These are phyloP conservation scores for Brienomyrus brachyistius DNA, from an alignment of 2,113 vertebrate species.

Conservation along the genomic window DNA sequence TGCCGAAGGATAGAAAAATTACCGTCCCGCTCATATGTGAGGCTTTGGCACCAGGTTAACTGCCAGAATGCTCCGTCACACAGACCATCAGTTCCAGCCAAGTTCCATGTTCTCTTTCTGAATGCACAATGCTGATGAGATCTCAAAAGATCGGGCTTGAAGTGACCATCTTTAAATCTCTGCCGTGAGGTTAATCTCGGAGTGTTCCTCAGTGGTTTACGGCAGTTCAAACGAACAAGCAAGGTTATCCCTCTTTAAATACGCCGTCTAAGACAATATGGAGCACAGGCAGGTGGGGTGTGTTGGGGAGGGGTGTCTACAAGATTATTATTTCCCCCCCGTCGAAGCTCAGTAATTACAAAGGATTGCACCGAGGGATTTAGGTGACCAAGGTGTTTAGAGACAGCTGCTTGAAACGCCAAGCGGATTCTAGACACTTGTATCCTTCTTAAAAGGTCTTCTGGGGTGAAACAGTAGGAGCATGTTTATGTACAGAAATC, in stretches of 20 bases:
- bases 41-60: not conserved
- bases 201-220: not conserved
- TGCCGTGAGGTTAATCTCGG: not conserved
- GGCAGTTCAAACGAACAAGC: conserved; percentile 10
- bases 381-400: conserved; percentile 45
- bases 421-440: conserved; percentile 41
- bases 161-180: not conserved
- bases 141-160: not conserved
- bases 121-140: not conserved
- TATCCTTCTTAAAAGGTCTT: conserved; percentile 48
- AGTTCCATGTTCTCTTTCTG: not conserved
- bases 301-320: conserved; percentile 55
- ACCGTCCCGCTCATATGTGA: not conserved
- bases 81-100: not conserved
- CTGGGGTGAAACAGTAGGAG: conserved; percentile 10
- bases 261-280: conserved; percentile 47
- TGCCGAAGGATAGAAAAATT: not conserved
- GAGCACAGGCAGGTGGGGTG: conserved; percentile 52
- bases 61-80: not conserved
- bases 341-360: conserved; percentile 66
- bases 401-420: conserved; percentile 38
- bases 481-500: not conserved
- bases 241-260: conserved; percentile 49
- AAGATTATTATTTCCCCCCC: conserved; percentile 29
- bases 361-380: conserved; percentile 63